Conservation (phyloP, 2,113 vertebrate genomes). For the Atherinomorus stipes region DNA sequence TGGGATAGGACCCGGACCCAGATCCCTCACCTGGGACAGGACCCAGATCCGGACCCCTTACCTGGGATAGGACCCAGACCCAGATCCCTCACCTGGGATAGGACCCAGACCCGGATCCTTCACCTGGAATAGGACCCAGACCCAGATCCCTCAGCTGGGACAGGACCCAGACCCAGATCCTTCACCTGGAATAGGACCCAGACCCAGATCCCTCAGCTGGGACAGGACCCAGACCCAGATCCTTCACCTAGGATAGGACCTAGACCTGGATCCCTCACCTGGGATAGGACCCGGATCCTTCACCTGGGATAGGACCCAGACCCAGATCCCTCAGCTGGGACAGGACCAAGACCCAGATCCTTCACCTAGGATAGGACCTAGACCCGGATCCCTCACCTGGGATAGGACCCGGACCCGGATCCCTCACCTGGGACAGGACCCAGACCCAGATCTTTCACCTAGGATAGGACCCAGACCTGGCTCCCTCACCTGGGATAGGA, state of each 20-base stretch:
- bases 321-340: conserved; percentile 82
- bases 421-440: conserved; percentile 87
- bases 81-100: conserved; percentile 83
- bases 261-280: conserved; percentile 74
- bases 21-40: conserved; percentile 86
- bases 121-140: conserved; percentile 91
- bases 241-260: conserved; percentile 86
- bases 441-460: conserved; percentile 71
- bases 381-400: conserved; percentile 80
- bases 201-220: conserved; percentile 80
- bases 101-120: conserved; percentile 65
- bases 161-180: conserved; percentile 75
- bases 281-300: conserved; percentile 82
- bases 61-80: conserved; percentile 91
- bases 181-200: conserved; percentile 89
- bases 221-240: conserved; percentile 82
- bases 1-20: conserved; percentile 87
- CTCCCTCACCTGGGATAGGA: conserved; percentile 87
- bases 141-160: conserved; percentile 82
- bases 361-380: conserved; percentile 89
- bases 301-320: conserved; percentile 91
- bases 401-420: conserved; percentile 82
- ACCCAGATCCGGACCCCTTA: conserved; percentile 18
- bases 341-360: conserved; percentile 75
- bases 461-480: conserved; percentile 86